Evolutionary conservation across 2,113 vertebrate species (phyloP).

Genomic region (Terrapene triunguis): DNA sequence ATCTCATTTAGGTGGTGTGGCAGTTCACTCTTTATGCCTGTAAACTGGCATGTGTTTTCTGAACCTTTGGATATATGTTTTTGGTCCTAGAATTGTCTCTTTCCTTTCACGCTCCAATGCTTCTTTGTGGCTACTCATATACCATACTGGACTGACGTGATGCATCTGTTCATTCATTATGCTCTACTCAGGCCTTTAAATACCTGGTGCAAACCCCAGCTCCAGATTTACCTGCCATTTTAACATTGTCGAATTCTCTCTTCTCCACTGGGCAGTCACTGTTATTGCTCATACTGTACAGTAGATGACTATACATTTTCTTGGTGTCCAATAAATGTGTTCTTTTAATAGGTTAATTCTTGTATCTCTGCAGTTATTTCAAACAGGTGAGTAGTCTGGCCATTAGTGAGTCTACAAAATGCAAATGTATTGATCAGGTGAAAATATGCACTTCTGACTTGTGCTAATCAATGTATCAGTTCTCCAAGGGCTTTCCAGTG

Average conservation of each 20-base stretch:
- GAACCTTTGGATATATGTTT: background rate
- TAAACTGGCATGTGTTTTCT: background rate
- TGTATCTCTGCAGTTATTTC: slow-evolving; percentile 66
- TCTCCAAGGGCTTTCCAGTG: slow-evolving; percentile 76
- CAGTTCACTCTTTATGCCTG: background rate
- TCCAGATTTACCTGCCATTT: slow-evolving; percentile 73
- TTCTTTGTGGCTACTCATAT: slow-evolving; percentile 63
- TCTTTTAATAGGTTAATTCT: slow-evolving; percentile 66
- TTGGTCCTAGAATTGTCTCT: slow-evolving; percentile 16
- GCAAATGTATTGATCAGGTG: slow-evolving; percentile 72
- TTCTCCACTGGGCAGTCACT: slow-evolving; percentile 60
- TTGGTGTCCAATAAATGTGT: slow-evolving; percentile 42
- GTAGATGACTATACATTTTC: slow-evolving; percentile 61
- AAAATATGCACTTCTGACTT: slow-evolving; percentile 69
- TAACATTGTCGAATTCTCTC: slow-evolving; percentile 62
- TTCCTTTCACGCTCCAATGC: slow-evolving; percentile 14
- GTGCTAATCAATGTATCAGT: slow-evolving; percentile 75
- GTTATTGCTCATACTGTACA: slow-evolving; percentile 55
- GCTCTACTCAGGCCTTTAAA: slow-evolving; percentile 63
- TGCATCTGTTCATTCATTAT: slow-evolving; percentile 72
- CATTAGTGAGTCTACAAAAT: slow-evolving; percentile 17
- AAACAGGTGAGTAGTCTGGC: slow-evolving; percentile 62
- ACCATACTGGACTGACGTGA: slow-evolving; percentile 52
- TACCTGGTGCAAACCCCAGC: slow-evolving; percentile 68
- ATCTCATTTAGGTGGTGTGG: background rate